phyloP scores from a whole-genome alignment of 2,113 vertebrate genomes.

The Hucho hucho region DNA sequence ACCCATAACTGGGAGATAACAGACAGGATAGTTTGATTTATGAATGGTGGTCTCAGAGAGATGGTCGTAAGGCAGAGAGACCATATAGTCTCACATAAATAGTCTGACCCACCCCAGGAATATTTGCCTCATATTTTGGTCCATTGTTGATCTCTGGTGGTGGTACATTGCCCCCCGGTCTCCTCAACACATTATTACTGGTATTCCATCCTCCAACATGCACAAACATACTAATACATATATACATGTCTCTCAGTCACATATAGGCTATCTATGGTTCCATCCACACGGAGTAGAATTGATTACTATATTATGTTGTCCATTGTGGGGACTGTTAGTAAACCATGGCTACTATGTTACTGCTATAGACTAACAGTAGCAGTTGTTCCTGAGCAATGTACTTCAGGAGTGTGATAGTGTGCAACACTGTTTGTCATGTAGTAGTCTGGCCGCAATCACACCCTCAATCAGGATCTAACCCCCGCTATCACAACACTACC shows the following conservation, averaged over 20 bases:
- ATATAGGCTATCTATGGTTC: background rate
- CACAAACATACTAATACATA: background rate
- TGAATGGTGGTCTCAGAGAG: conserved; percentile 12
- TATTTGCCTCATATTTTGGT: too few relatives aligned
- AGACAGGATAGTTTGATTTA: conserved; percentile 49
- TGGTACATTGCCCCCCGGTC: too few relatives aligned
- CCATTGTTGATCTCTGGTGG: too few relatives aligned
- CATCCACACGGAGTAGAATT: background rate
- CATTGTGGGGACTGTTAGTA: background rate
- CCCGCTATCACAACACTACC: conserved; percentile 25
- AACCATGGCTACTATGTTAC: background rate
- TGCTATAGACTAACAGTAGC: background rate
- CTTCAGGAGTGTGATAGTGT: background rate
- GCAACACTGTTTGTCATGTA: conserved; percentile 8
- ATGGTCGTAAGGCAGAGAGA: conserved; percentile 37
- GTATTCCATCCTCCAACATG: background rate
- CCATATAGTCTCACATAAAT: conserved; percentile 22
- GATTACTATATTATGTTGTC: background rate
- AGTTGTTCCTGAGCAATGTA: background rate
- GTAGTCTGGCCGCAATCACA: conserved; percentile 30
- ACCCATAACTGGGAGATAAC: conserved; percentile 47
- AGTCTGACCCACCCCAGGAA: too few relatives aligned
- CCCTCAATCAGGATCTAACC: conserved; percentile 24
- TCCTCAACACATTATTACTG: background rate
- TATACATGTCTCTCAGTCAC: background rate